phyloP scores from a whole-genome alignment of 2,888 invertebrate species.

The Drosophila yooni region DNA sequence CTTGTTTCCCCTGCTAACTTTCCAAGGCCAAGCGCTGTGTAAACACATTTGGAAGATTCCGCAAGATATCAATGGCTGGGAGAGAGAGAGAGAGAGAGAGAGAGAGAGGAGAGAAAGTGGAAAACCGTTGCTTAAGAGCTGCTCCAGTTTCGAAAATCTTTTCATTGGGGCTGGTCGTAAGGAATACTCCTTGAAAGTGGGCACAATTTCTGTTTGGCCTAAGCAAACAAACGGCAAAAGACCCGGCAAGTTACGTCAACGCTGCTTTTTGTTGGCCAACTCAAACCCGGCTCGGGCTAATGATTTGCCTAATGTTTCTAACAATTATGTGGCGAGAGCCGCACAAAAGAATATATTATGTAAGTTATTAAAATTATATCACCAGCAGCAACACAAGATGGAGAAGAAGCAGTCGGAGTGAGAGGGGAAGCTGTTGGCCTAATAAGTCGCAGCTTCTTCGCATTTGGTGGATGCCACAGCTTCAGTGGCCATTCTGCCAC shows the following conservation, averaged over 20 bases:
- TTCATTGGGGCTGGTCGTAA: constrained; percentile 45
- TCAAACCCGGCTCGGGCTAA: constrained; percentile 51
- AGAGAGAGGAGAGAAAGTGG: neutral
- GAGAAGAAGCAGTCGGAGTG: neutral
- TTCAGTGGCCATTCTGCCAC: constrained; percentile 59
- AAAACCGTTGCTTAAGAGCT: constrained; percentile 38
- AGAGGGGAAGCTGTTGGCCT: constrained; percentile 28
- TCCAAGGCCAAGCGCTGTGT: constrained; percentile 28
- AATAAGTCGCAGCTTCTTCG: constrained; percentile 62
- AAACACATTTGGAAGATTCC: constrained; percentile 22
- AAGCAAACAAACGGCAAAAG: constrained; percentile 52
- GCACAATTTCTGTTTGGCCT: constrained; percentile 47
- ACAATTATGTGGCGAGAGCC: constrained; percentile 71
- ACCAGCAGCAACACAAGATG: constrained; percentile 53
- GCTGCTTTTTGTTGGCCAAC: neutral
- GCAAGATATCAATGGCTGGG: constrained; percentile 18
- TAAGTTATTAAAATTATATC: constrained; percentile 79
- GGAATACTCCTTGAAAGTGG: constrained; percentile 47
- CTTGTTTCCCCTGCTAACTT: constrained; percentile 4
- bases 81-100: neutral
- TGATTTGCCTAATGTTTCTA: constrained; percentile 78
- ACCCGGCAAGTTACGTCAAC: constrained; percentile 53
- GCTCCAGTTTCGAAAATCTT: constrained; percentile 41
- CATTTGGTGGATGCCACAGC: constrained; percentile 34
- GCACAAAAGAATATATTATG: constrained; percentile 77